Evolutionary conservation across 2,888 invertebrate species (phyloP).

Genomic region (Drosophila cyrtoloma): DNA sequence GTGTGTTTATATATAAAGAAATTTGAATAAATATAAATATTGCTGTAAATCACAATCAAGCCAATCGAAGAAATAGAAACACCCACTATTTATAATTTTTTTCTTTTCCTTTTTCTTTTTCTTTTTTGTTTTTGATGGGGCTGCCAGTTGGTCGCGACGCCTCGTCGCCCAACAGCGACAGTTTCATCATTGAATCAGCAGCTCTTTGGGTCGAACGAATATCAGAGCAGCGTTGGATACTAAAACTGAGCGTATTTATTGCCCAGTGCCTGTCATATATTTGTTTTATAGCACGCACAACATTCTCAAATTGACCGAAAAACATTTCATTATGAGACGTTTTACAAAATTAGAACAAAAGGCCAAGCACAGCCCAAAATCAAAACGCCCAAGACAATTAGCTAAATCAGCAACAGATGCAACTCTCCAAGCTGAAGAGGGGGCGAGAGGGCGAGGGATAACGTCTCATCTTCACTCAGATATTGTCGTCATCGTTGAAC

Average conservation of each 20-base stretch:
- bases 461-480: background rate
- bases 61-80: conserved; percentile 73
- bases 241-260: conserved; percentile 70
- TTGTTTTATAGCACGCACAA: conserved; percentile 72
- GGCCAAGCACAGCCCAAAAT: conserved; percentile 16
- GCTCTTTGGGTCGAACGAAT: conserved; percentile 34
- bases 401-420: conserved; percentile 40
- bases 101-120: conserved; percentile 9
- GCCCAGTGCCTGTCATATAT: conserved; percentile 72
- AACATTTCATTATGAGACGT: conserved; percentile 77
- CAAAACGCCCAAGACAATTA: conserved; percentile 72
- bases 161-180: conserved; percentile 60
- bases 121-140: conserved; percentile 6
- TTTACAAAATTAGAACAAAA: conserved; percentile 64
- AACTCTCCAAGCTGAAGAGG: conserved; percentile 2
- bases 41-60: conserved; percentile 81
- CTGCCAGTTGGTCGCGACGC: conserved; percentile 59
- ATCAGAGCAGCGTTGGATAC: conserved; percentile 25
- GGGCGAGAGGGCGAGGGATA: background rate
- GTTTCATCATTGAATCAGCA: conserved; percentile 62
- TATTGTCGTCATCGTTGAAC: conserved; percentile 45
- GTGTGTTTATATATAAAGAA: conserved; percentile 41
- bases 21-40: conserved; percentile 75
- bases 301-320: conserved; percentile 78
- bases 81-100: conserved; percentile 76